These are phyloP conservation scores for Merops nubicus DNA, from an alignment of 2,113 vertebrate genomes.

Conservation along the genomic window DNA sequence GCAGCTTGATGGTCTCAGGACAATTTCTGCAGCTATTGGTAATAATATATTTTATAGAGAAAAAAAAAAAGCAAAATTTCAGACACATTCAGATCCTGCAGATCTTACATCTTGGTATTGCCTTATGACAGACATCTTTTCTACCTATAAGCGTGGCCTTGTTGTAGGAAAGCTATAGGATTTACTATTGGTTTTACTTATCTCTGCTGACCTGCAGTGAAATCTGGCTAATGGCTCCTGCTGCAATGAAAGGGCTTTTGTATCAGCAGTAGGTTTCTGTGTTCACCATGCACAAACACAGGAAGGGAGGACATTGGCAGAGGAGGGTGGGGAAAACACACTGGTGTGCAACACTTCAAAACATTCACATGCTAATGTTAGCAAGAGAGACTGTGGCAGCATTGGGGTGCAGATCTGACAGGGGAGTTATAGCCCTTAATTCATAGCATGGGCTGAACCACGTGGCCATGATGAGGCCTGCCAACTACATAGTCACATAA, in stretches of 20 bases:
- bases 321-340: background rate
- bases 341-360: background rate
- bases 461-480: background rate
- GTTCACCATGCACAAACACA: background rate
- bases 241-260: background rate
- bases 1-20: background rate
- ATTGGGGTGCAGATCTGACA: accelerated
- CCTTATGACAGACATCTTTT: background rate
- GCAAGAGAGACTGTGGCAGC: background rate
- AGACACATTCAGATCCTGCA: background rate
- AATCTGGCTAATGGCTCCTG: background rate
- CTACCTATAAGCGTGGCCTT: background rate
- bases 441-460: background rate
- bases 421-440: background rate
- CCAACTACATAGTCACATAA: background rate
- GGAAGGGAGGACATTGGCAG: background rate
- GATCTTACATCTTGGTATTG: background rate
- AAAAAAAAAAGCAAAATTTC: background rate
- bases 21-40: background rate
- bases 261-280: background rate
- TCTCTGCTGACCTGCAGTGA: background rate
- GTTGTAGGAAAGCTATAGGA: background rate
- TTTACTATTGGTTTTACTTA: background rate
- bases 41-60: background rate
- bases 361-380: accelerated